A percentile compares a stretch with the other conserved stretches of the same genome.
Conservation (phyloP, 2,797 vertebrate genomes). For the Pseudocheirus occidentalis region DNA sequence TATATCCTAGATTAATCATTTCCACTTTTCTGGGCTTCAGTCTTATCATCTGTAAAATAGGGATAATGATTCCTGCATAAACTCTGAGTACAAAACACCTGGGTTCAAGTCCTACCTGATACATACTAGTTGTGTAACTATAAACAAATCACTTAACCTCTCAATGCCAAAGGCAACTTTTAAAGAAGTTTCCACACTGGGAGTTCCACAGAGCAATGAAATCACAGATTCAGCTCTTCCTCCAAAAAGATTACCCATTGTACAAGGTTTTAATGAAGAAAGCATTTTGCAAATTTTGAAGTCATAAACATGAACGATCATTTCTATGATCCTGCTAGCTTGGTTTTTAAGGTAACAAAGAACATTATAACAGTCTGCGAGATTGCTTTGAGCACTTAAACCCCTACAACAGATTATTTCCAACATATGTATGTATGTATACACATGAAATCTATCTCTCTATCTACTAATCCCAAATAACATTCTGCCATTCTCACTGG, state of each 20-base stretch:
- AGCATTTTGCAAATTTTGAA: not conserved
- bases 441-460: no score
- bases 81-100: not conserved
- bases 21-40: not conserved
- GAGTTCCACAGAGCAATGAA: not conserved
- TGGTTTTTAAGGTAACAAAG: not conserved
- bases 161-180: not conserved
- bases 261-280: not conserved
- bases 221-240: not conserved
- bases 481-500: no score
- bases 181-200: not conserved
- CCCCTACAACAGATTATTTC: not conserved
- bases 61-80: not conserved
- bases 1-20: not conserved
- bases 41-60: not conserved
- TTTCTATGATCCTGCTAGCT: not conserved
- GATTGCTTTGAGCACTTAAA: not conserved
- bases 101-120: not conserved
- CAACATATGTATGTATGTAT: no score
- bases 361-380: not conserved
- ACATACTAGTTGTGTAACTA: not conserved
- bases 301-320: not conserved
- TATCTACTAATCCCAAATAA: no score
- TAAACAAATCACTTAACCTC: not conserved
- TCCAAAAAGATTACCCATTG: not conserved